Base-by-base conservation (phyloP, 2,888 invertebrate species). In the Philaethria dido region DNA sequence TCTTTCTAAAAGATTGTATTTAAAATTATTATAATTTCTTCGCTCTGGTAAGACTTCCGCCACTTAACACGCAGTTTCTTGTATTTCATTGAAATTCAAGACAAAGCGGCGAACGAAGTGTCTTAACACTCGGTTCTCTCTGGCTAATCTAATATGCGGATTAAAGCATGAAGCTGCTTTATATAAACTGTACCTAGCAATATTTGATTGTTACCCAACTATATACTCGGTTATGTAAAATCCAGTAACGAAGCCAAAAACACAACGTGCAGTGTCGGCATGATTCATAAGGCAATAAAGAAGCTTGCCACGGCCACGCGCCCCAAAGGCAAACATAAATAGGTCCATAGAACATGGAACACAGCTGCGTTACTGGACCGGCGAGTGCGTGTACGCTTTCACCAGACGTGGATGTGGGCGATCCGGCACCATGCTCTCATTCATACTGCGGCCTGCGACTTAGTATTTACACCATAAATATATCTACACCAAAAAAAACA, bases 361-460 rank as follows among this genome's bases (percentile, higher is more conserved):
- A 66, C 72, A 71, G 70, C 71, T 72, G 73, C 69, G 70, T 61
- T 68, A 63, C 67, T 69, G 33, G 54, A 70, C 69, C 25, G 68
- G 44, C 71, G 54, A 61, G 65, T 68, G 59, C 42, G 45, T 59
- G 50, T 64, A 50, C 52, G 69, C 50, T 52, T 52, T 70, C 61
- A 68, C 66, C 68, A 66, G 60, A 36, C 85, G 89, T 89, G 89
- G 60, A 36, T 85, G 89, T 89, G 89, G 89, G 89, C 87, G 88
- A 74, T 68, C 60, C 70, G 59, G 54, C 59, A 59, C 73, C 75
- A 77, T 77, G 85, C 76, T 84, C 82, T 78, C 86, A 87, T 85
- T 85, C 84, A 84, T 83, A 33, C 29, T 3, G 50, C 29, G 42
- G 9, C 13, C 33, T 57, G 18, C 36, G 18, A n/a, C n/a, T n/a